Conservation (phyloP, 2,888 invertebrate genomes). For the Rhimphoctona megacephalus region DNA sequence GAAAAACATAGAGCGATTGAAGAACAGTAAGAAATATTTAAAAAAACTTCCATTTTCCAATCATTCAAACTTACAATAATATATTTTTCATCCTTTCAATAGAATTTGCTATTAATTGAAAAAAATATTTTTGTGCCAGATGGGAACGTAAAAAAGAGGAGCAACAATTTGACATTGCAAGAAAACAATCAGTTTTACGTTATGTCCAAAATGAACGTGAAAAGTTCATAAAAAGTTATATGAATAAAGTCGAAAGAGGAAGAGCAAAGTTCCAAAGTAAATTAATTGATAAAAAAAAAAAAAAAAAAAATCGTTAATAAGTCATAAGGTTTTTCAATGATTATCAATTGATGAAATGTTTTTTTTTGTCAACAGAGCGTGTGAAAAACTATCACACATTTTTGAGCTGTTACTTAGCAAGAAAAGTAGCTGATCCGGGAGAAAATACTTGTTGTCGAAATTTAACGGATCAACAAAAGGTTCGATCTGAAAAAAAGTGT, state of each 20-base stretch:
- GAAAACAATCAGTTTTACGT: slow-evolving; percentile 71
- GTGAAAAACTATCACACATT: slow-evolving; percentile 71
- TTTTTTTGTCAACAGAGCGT: slow-evolving; percentile 66
- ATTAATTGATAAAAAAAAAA: neutral
- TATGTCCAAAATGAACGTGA: slow-evolving; percentile 71
- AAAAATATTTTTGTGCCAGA: slow-evolving; percentile 71
- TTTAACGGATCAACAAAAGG: slow-evolving; percentile 39
- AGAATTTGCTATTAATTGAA: neutral
- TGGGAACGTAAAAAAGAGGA: slow-evolving; percentile 76
- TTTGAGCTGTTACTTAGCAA: slow-evolving; percentile 72
- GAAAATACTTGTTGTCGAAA: slow-evolving; percentile 72
- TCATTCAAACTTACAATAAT: neutral
- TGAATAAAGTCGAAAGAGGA: slow-evolving; percentile 74
- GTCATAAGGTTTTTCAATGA: too few relatives aligned
- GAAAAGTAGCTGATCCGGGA: slow-evolving; percentile 59
- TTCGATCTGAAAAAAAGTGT: neutral
- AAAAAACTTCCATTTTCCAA: slow-evolving; percentile 32
- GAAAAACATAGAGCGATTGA: slow-evolving; percentile 70
- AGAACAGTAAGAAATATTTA: slow-evolving; percentile 72
- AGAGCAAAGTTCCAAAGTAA: slow-evolving; percentile 75
- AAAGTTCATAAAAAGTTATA: slow-evolving; percentile 76
- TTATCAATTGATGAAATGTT: neutral
- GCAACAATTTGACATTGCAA: slow-evolving; percentile 74
- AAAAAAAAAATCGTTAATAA: neutral
- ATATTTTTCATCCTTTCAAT: neutral